A percentile compares a stretch with the other conserved stretches of the same genome.
These are phyloP conservation scores for Hypocryptadius cinnamomeus DNA, from an alignment of 2,113 vertebrate genomes.

Conservation along the genomic window DNA sequence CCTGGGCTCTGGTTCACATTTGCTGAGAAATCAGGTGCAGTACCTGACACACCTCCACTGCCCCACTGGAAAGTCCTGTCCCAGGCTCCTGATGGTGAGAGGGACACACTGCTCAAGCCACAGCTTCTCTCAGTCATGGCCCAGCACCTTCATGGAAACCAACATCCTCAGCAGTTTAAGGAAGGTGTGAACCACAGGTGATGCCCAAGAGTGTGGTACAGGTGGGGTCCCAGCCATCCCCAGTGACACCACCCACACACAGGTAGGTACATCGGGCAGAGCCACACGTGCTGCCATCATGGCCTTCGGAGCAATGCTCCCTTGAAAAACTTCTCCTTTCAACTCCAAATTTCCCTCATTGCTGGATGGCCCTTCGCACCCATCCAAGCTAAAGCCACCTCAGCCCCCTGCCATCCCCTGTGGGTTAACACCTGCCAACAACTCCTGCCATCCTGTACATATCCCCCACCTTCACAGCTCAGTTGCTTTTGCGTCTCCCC, in stretches of 20 bases:
- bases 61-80: neutral
- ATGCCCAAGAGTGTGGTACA: neutral
- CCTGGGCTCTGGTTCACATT: neutral
- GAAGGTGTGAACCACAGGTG: neutral
- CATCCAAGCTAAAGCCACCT: neutral
- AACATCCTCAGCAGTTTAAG: neutral
- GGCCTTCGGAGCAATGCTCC: rapidly evolving
- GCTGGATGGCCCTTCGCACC: neutral
- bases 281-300: neutral
- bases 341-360: neutral
- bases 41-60: rapidly evolving
- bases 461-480: neutral
- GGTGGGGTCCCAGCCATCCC: neutral
- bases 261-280: neutral
- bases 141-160: neutral
- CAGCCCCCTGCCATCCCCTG: neutral
- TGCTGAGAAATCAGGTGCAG: neutral
- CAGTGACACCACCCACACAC: rapidly evolving
- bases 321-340: neutral
- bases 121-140: neutral
- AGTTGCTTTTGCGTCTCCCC: neutral
- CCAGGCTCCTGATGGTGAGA: neutral
- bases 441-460: neutral
- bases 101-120: neutral
- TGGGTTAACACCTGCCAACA: neutral